Evolutionary conservation across 2,888 invertebrate genomes (phyloP), one percentile per base, ranked within the genome.

Genomic region (Agonum fuliginosum): DNA sequence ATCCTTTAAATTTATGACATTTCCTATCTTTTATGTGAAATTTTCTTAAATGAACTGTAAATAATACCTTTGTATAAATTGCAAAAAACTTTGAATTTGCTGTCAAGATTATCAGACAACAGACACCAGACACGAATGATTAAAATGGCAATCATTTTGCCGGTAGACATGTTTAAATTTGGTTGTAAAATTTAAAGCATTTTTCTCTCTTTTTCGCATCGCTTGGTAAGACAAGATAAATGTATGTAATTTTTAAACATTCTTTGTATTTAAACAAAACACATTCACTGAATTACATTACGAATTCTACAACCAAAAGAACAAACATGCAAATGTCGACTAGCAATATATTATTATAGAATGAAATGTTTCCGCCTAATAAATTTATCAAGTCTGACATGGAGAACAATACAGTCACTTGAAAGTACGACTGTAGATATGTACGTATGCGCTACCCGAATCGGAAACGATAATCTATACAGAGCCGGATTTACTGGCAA

Each of bases 261-360:
- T 62, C 62, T 22, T 22, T 30, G 48, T 46, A 71, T 71, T 27
- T 71, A 51, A 71, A 71, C 71, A 27, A 43, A 73, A 73, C 54
- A 74, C 74, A 74, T 74, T 74, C 54, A 46, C 14, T 14, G 74
- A 74, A 74, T 74, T 74, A 74, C 54, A 74, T 74, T 74, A 74
- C 74, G 43, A 65, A 74, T 74, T 43, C 74, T 46, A 24, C 41
- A 74, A 62, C 12, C 14, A 65, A 62, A 74, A 65, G 65, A 58
- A 62, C 74, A 12, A 74, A 65, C 17, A 74, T 74, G 74, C 62
- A 58, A 74, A 74, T 74, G 74, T 58, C 4, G 43, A 43, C 14
- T 27, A 8, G 62, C 46, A 41, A 74, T 74, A 30, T 62, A 46
- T 73, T 58, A 74, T 62, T 74, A n/a, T n/a, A 24, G 27, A 65